Evolutionary conservation across 2,888 invertebrate species (phyloP).

Genomic region (Shargacucullia verbasci): DNA sequence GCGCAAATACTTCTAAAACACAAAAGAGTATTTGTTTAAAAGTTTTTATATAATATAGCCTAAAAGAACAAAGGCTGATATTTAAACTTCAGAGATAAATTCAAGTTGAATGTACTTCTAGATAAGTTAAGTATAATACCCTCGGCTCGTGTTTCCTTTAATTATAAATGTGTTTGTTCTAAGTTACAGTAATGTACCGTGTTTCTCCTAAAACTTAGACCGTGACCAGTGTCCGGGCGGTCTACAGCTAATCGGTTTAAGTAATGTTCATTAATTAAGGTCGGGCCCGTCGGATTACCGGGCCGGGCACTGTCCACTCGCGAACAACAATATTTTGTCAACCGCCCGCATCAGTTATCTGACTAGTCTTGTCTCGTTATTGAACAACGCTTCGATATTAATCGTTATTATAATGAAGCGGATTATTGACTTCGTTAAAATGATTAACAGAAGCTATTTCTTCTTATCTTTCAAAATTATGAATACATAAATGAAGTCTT

Average conservation of each 20-base stretch:
- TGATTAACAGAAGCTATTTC: conserved; percentile 32
- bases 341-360: conserved; percentile 65
- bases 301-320: conserved; percentile 65
- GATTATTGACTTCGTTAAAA: conserved; percentile 45
- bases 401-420: conserved; percentile 67
- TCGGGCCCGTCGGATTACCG: conserved; percentile 72
- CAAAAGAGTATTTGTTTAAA: conserved; percentile 7
- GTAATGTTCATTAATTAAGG: conserved; percentile 83
- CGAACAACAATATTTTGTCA: conserved; percentile 80
- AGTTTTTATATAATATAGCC: no score
- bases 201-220: conserved; percentile 59
- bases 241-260: conserved; percentile 80
- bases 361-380: conserved; percentile 53
- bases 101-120: background rate
- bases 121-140: conserved; percentile 24
- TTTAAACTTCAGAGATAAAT: conserved; percentile 3
- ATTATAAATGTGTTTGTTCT: conserved; percentile 42
- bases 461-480: conserved; percentile 27
- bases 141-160: conserved; percentile 23
- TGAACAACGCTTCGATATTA: conserved; percentile 57
- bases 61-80: background rate
- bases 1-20: conserved; percentile 6
- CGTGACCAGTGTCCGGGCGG: conserved; percentile 67
- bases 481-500: conserved; percentile 51
- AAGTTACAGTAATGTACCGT: conserved; percentile 50